phyloP scores from a whole-genome alignment of 2,113 vertebrate genomes.

The Trichechus manatus region DNA sequence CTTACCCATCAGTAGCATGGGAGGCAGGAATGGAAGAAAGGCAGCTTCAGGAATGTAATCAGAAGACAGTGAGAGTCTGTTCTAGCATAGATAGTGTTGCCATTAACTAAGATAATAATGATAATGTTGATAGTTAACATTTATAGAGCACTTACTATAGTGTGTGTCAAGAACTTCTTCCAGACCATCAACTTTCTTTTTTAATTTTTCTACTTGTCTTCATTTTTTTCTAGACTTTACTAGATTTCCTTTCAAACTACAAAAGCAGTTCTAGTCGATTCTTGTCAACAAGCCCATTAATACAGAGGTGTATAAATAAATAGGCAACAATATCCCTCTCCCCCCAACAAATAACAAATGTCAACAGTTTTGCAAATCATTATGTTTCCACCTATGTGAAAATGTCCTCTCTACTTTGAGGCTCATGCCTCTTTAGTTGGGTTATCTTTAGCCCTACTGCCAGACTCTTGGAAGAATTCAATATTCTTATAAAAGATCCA shows the following conservation, averaged over 20 bases:
- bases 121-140: background rate
- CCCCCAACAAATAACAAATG: background rate
- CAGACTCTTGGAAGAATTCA: background rate
- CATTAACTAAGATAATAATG: background rate
- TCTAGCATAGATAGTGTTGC: no score
- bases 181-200: background rate
- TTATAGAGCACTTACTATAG: background rate
- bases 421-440: background rate
- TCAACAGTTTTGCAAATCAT: background rate
- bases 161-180: background rate
- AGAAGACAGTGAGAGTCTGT: background rate
- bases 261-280: constrained; percentile 7
- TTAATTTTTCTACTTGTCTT: background rate
- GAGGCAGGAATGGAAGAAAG: background rate
- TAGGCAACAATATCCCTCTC: background rate
- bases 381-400: background rate
- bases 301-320: background rate
- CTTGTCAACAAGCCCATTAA: background rate
- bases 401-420: background rate
- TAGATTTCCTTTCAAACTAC: constrained; percentile 5
- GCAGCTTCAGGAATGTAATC: background rate
- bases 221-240: background rate
- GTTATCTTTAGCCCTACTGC: background rate
- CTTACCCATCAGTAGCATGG: background rate
- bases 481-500: background rate